phyloP scores from a whole-genome alignment of 1,140 invertebrate genomes.

The Drosophila pseudoobscura region DNA sequence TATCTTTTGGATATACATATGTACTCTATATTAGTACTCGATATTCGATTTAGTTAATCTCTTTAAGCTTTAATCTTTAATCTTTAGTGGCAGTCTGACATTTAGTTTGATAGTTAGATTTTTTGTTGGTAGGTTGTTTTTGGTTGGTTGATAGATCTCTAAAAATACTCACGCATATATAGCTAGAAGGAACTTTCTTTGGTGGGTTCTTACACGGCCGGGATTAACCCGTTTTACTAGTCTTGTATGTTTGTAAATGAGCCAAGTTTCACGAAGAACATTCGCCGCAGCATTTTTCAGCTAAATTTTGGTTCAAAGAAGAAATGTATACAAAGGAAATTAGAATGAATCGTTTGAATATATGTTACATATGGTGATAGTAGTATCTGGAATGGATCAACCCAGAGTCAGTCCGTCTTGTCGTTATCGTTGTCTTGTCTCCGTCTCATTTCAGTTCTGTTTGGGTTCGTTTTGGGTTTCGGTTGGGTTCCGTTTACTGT shows the following conservation, averaged over 20 bases:
- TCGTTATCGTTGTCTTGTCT: neutral
- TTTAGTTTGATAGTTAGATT: slow-evolving; percentile 19
- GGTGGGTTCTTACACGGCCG: slow-evolving; percentile 97
- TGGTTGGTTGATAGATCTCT: slow-evolving; percentile 73
- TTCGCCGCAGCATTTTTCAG: slow-evolving; percentile 99
- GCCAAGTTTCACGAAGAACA: slow-evolving; percentile 99
- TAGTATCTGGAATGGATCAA: too few relatives aligned
- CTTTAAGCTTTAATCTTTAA: neutral
- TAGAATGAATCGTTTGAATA: slow-evolving; percentile 60
- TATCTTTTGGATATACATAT: too few relatives aligned
- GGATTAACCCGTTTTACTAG: slow-evolving; percentile 98
- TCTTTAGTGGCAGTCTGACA: too few relatives aligned
- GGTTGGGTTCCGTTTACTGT: neutral
- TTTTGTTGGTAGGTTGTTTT: slow-evolving; percentile 58
- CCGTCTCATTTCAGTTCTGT: neutral
- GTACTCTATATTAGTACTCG: too few relatives aligned
- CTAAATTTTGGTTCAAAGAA: slow-evolving; percentile 85
- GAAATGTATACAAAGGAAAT: slow-evolving; percentile 81
- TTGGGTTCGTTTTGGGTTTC: slow-evolving; percentile 3
- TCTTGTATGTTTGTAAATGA: slow-evolving; percentile 99
- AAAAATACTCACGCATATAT: slow-evolving; percentile 97
- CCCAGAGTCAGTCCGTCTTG: too few relatives aligned
- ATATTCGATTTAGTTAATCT: slow-evolving; percentile 10
- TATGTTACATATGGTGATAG: slow-evolving; percentile 16
- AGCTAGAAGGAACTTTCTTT: slow-evolving; percentile 99